A percentile compares a stretch with the other conserved stretches of the same genome.
These are phyloP conservation scores for Norana najaformis DNA, from an alignment of 2,888 invertebrate species.

Conservation along the genomic window DNA sequence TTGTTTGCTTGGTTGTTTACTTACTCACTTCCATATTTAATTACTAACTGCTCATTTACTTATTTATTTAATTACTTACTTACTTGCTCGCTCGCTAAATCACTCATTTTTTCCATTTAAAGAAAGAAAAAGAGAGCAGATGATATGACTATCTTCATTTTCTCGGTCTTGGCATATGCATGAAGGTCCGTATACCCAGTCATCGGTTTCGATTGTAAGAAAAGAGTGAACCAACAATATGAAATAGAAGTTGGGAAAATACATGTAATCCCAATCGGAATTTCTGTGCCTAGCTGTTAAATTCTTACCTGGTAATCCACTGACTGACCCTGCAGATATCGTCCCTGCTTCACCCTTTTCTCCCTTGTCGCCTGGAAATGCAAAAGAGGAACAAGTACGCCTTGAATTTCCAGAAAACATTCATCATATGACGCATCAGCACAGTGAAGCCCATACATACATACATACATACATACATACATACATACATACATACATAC, in stretches of 20 bases:
- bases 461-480: conserved; percentile 30
- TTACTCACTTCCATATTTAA: not conserved
- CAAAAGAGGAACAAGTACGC: not conserved
- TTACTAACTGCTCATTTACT: too few relatives aligned
- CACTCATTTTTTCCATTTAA: too few relatives aligned
- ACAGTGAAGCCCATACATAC: not conserved
- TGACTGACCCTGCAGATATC: not conserved
- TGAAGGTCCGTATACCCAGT: not conserved
- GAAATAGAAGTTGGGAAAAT: too few relatives aligned
- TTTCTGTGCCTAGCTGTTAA: too few relatives aligned
- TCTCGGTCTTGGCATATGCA: not conserved
- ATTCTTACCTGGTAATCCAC: not conserved
- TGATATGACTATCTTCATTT: not conserved
- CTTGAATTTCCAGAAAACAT: not conserved
- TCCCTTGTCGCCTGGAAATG: not conserved
- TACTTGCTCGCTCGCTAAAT: not conserved
- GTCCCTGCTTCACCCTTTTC: not conserved
- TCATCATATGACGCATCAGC: not conserved
- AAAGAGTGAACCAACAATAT: too few relatives aligned
- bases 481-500: conserved; percentile 23
- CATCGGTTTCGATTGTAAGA: not conserved
- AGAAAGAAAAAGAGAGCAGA: too few relatives aligned
- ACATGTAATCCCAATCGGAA: too few relatives aligned
- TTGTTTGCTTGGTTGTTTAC: not conserved
- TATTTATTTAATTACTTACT: too few relatives aligned